Evolutionary conservation across 2,797 vertebrate species (phyloP).

Genomic region (Sebastes hubbsi): DNA sequence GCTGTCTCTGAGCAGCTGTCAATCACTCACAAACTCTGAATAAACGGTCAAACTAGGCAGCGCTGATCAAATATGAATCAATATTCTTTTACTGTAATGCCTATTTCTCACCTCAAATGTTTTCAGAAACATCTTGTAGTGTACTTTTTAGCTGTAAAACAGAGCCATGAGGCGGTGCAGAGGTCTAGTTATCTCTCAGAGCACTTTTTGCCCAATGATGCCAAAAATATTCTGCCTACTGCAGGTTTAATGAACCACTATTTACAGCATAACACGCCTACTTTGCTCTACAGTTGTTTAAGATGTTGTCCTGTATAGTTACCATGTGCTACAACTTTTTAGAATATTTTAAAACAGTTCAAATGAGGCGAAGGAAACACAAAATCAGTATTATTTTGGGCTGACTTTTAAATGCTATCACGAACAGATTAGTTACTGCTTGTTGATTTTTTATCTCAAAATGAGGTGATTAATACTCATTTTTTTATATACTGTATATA

Average conservation of each 20-base stretch:
- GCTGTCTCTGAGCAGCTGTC: too few species aligned
- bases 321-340: background rate
- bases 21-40: too few species aligned
- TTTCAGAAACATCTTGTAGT: too few species aligned
- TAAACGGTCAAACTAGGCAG: too few species aligned
- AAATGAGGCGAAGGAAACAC: background rate
- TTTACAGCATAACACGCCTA: background rate
- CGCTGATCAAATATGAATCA: too few species aligned
- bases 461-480: fast-evolving
- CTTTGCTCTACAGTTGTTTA: background rate
- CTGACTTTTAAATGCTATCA: background rate
- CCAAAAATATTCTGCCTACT: too few species aligned
- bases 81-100: too few species aligned
- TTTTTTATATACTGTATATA: background rate
- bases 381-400: background rate
- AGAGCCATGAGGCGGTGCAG: too few species aligned
- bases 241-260: background rate
- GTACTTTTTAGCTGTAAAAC: too few species aligned
- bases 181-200: too few species aligned
- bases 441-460: background rate
- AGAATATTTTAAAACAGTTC: background rate
- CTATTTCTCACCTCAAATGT: too few species aligned
- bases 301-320: background rate
- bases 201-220: too few species aligned
- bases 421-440: background rate